These are phyloP conservation scores for Yponomeuta cagnagella DNA, from an alignment of 2,888 invertebrate species.

Conservation along the genomic window DNA sequence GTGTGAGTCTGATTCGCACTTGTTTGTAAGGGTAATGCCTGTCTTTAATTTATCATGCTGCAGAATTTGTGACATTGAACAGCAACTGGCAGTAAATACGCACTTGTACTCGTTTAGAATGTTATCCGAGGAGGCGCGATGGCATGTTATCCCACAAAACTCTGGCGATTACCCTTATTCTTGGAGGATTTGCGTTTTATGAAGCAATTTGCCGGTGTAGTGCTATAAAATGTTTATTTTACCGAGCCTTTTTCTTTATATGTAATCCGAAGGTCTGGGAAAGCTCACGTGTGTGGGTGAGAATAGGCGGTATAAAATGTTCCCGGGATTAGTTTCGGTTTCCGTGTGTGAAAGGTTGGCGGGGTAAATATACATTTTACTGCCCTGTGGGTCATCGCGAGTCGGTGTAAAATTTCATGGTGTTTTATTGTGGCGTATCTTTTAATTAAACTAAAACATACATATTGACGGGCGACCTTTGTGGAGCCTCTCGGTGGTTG, in stretches of 20 bases:
- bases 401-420: constrained; percentile 4
- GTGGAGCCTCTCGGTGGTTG: background rate
- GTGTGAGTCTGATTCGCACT: too few relatives aligned
- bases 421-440: constrained; percentile 9
- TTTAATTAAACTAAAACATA: constrained; percentile 8
- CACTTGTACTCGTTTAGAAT: background rate
- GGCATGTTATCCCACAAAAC: background rate
- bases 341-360: background rate
- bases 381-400: background rate
- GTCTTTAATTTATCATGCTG: background rate
- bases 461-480: constrained; percentile 1
- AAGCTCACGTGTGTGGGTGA: constrained; percentile 38
- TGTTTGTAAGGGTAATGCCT: background rate
- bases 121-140: background rate
- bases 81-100: background rate
- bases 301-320: constrained; percentile 24
- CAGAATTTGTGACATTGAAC: background rate
- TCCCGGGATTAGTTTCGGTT: constrained; percentile 2
- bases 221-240: constrained; percentile 64
- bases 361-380: constrained; percentile 9
- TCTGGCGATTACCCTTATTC: constrained; percentile 37
- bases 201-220: constrained; percentile 57
- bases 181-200: constrained; percentile 64
- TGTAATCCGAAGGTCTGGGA: constrained; percentile 40
- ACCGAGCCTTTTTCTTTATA: constrained; percentile 51